Conservation (phyloP, 2,888 invertebrate genomes). For the Conchocele bisecta region DNA sequence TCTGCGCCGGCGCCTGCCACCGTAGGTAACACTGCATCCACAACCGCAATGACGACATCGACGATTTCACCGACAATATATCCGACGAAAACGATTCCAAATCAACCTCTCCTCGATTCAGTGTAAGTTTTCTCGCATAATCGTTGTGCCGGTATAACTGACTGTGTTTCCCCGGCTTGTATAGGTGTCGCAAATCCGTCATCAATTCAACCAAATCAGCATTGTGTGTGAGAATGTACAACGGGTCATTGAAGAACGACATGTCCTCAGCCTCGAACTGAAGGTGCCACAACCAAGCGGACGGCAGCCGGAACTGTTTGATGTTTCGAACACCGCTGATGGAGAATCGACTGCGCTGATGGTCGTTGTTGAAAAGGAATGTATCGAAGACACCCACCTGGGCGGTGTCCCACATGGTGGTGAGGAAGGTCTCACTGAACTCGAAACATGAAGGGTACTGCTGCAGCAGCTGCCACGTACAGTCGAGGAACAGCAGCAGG, state of each 20-base stretch:
- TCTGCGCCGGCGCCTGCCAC: slow-evolving; percentile 93
- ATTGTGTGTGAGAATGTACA: slow-evolving; percentile 84
- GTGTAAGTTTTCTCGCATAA: background rate
- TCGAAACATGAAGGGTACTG: slow-evolving; percentile 96
- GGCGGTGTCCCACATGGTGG: slow-evolving; percentile 94
- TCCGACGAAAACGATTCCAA: slow-evolving; percentile 28
- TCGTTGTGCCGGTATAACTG: slow-evolving; percentile 40
- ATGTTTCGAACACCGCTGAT: slow-evolving; percentile 59
- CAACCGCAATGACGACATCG: slow-evolving; percentile 84
- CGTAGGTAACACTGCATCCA: slow-evolving; percentile 96
- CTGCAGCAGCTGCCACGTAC: slow-evolving; percentile 94
- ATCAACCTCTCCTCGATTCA: slow-evolving; percentile 29
- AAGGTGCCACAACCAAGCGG: slow-evolving; percentile 94
- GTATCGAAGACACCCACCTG: slow-evolving; percentile 95
- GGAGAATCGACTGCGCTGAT: slow-evolving; percentile 88
- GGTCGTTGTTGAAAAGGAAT: slow-evolving; percentile 94
- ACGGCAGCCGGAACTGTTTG: slow-evolving; percentile 61
- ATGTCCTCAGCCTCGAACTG: slow-evolving; percentile 93
- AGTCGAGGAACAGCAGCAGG: slow-evolving; percentile 95
- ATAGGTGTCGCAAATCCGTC: slow-evolving; percentile 30
- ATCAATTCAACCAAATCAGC: slow-evolving; percentile 46
- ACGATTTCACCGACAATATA: slow-evolving; percentile 59
- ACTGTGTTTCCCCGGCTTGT: slow-evolving; percentile 26
- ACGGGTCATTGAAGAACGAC: slow-evolving; percentile 92
- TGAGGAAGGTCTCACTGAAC: slow-evolving; percentile 95